A percentile compares a stretch with the other conserved stretches of the same genome.
Evolutionary conservation across 1,140 invertebrate genomes (phyloP).

Genomic region (Megathymus violae): DNA sequence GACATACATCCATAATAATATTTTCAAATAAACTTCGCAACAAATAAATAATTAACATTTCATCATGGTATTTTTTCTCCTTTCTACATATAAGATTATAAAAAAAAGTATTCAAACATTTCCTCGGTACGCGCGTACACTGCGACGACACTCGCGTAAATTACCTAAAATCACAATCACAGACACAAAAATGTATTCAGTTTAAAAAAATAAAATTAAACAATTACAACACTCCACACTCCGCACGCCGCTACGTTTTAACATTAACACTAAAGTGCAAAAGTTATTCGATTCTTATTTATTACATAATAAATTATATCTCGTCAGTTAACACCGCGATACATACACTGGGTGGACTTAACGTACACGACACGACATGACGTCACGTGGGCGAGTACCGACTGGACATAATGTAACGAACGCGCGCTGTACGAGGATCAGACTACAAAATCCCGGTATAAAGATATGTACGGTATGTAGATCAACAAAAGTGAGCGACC

Average conservation of each 20-base stretch:
- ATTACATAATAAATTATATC: slow-evolving; percentile 36
- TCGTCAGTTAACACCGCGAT: slow-evolving; percentile 16
- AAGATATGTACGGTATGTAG: too few species aligned
- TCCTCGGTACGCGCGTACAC: background rate
- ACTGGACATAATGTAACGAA: too few species aligned
- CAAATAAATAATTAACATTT: background rate
- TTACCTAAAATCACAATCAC: slow-evolving; percentile 47
- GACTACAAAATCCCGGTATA: too few species aligned
- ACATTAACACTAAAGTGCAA: slow-evolving; percentile 59
- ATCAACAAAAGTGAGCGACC: too few species aligned
- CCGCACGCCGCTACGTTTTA: slow-evolving; percentile 32
- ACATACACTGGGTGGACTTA: too few species aligned
- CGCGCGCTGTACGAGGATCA: too few species aligned
- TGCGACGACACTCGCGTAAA: slow-evolving; percentile 29
- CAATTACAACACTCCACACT: slow-evolving; percentile 51
- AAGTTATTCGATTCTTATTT: slow-evolving; percentile 54
- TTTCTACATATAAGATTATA: background rate
- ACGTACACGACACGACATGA: too few species aligned
- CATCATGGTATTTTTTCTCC: background rate
- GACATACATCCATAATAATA: background rate
- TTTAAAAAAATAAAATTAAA: slow-evolving; percentile 63
- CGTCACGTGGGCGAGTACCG: too few species aligned
- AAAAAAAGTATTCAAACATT: background rate
- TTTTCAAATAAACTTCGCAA: background rate
- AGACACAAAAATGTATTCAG: slow-evolving; percentile 40